Evolutionary conservation across 2,888 invertebrate genomes (phyloP), one percentile per base, ranked within the genome.

Genomic region (Portevinia maculata): DNA sequence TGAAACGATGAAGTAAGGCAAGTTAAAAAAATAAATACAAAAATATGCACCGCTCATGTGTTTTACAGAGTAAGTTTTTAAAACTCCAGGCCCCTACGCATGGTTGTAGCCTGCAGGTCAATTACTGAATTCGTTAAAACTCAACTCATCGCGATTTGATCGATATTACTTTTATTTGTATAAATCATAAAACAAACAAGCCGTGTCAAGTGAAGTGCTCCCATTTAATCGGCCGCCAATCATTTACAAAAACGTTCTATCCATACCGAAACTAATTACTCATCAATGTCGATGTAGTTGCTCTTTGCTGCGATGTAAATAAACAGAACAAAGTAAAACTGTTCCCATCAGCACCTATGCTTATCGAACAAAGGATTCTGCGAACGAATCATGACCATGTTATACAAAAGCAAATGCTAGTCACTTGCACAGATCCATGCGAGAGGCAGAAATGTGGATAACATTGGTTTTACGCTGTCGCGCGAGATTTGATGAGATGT

Each of bases 341-440:
- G 39, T 7, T 39, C 13, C 13, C 13, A 39, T 39, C 39, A 7
- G 13, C 13, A 15, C 39, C 17, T 46, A 24, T 15, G n/a, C 9
- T 30, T 9, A 52, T 30, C 13, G 17, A 52, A 52, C 52, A 52
- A 52, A 52, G 52, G 8, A 21, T 39, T 15, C 48, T 15, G 48
- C 8, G n/a, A 52, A 3, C 30, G 13, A 30, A 21, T 1, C 24
- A 24, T 6, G 48, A 13, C 24, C 11, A 50, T 30, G 52, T 28
- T 1, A 24, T n/a, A 15, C 50, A 28, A 50, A 28, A 13, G 50
- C 50, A 21, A 24, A 5, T 24, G 5, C n/a, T n/a, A 41, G 41
- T 8, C 17, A 17, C 41, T 41, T 15, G 9, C 9, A 21, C 4
- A 9, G 19, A 46, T 46, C n/a, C 19, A 21, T 21, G 46, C 19